Percentiles rank a stretch among this genome's conserved stretches.
Conservation (phyloP, 2,797 vertebrate genomes). For the Champsocephalus esox region DNA sequence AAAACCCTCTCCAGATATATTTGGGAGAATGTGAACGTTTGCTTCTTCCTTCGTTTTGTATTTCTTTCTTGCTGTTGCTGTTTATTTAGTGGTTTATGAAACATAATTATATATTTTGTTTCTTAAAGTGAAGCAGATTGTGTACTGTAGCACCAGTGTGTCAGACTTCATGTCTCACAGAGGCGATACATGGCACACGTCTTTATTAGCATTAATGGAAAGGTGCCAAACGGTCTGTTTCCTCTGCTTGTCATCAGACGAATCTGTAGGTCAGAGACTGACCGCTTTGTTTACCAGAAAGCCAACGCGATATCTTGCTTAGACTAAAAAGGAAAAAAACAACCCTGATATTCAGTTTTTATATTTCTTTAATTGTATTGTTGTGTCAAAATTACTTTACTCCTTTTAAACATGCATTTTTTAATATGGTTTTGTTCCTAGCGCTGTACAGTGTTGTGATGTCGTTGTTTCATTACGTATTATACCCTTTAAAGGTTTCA, state of each 20-base stretch:
- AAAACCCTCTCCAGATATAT: not conserved
- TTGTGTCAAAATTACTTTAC: not conserved
- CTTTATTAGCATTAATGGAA: conserved; percentile 74
- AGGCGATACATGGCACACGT: conserved; percentile 60
- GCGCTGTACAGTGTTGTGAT: not conserved
- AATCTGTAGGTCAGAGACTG: too few species aligned
- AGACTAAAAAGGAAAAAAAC: not conserved
- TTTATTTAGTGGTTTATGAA: not conserved
- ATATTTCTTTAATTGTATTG: not conserved
- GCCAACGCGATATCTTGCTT: not conserved
- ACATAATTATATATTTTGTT: not conserved
- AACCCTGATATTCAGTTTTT: not conserved
- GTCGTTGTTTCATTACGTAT: not conserved
- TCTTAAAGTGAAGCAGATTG: conserved; percentile 19
- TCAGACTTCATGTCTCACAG: conserved; percentile 45
- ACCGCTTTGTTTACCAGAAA: conserved; percentile 24
- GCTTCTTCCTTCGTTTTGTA: not conserved
- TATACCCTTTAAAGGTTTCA: not conserved
- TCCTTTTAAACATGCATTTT: not conserved
- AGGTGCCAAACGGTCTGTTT: conserved; percentile 74
- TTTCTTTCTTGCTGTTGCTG: not conserved
- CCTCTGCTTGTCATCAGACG: conserved; percentile 63
- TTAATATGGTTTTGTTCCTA: not conserved
- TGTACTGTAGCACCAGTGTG: conserved; percentile 47
- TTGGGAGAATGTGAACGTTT: not conserved